Evolutionary conservation across 1,140 invertebrate genomes (phyloP).

Genomic region (Batillaria attramentaria): DNA sequence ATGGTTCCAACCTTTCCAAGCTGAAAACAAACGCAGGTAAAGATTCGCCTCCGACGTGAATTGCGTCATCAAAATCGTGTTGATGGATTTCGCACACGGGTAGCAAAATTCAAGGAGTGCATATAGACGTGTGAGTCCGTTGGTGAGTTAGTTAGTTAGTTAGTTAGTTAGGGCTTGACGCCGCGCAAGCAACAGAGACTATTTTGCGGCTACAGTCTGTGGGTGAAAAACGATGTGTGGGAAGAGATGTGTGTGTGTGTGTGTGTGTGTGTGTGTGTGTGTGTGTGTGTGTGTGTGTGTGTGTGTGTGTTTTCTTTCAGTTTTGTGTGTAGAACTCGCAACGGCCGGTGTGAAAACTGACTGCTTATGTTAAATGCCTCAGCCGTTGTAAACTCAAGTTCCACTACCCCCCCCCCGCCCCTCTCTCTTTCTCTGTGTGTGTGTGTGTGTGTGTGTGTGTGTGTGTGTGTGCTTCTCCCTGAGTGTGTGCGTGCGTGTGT

Average conservation of each 20-base stretch:
- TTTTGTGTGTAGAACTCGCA: no score
- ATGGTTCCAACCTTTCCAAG: no score
- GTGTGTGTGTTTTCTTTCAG: constrained; percentile 11
- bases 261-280: constrained; percentile 9
- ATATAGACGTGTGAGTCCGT: background rate
- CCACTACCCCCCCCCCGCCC: no score
- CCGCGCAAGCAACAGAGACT: no score
- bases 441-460: constrained; percentile 12
- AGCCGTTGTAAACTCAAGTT: no score
- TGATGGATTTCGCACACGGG: background rate
- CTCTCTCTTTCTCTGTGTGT: background rate
- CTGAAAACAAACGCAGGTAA: no score
- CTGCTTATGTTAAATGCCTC: no score
- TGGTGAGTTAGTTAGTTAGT: no score
- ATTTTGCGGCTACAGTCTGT: background rate
- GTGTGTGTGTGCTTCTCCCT: background rate
- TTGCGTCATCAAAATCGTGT: background rate
- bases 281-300: background rate
- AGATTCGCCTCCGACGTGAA: no score
- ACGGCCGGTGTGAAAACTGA: no score
- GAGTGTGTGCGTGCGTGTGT: background rate
- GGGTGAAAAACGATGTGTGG: background rate
- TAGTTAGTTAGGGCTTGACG: no score
- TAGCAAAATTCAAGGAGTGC: background rate
- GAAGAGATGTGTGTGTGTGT: background rate